phyloP scores from a whole-genome alignment of 2,113 vertebrate genomes.

The Malurus elegans region DNA sequence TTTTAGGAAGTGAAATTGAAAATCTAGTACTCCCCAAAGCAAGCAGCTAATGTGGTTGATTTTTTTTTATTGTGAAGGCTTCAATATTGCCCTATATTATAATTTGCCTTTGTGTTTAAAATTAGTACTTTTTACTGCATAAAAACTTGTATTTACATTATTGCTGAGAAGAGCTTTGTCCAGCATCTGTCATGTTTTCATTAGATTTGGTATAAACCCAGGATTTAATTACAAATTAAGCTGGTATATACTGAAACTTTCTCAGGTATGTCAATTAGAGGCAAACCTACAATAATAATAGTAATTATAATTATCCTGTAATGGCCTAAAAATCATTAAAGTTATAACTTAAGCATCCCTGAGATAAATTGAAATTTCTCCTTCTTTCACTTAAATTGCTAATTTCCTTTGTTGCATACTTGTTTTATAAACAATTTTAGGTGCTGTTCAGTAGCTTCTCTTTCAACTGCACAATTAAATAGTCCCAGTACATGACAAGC shows the following conservation, averaged over 20 bases:
- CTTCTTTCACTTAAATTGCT: background rate
- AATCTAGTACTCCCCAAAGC: background rate
- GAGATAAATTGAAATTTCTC: background rate
- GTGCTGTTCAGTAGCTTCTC: background rate
- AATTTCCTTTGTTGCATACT: background rate
- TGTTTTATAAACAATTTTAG: background rate
- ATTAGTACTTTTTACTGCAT: slow-evolving; percentile 27
- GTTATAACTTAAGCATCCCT: background rate
- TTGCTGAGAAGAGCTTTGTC: slow-evolving; percentile 20
- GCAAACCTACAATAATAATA: background rate
- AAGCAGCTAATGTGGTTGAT: slow-evolving; percentile 3
- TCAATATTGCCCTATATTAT: background rate
- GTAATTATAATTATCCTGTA: background rate
- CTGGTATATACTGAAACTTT: background rate
- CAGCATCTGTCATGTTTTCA: slow-evolving; percentile 10
- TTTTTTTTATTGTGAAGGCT: slow-evolving; percentile 13
- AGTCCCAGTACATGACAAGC: background rate
- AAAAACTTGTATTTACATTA: slow-evolving; percentile 38
- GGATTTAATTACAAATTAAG: slow-evolving; percentile 48
- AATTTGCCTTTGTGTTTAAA: background rate
- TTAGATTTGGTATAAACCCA: slow-evolving; percentile 27
- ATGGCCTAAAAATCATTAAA: background rate
- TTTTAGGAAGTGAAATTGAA: slow-evolving; percentile 26
- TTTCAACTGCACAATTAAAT: background rate
- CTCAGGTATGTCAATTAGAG: slow-evolving; percentile 20